Conservation (phyloP, 2,113 vertebrate genomes). For the Pachycephala philippinensis region DNA sequence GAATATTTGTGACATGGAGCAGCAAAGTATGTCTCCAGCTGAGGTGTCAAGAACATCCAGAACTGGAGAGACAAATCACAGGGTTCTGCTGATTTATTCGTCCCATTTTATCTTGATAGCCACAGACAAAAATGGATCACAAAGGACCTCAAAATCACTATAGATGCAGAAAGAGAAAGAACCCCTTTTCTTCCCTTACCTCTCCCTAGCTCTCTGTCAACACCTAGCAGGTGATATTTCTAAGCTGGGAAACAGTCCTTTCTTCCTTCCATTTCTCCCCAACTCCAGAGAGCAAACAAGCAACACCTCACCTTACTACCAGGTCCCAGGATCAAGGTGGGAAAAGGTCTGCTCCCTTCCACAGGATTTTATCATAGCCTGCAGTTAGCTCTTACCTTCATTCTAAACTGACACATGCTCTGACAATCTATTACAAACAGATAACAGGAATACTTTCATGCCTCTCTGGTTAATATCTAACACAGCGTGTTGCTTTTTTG, state of each 20-base stretch:
- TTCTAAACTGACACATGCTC: not conserved
- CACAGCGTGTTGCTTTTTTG: not conserved
- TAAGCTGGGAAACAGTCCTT: not conserved
- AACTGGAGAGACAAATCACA: not conserved
- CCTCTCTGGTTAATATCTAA: not conserved
- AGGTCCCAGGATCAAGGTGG: not conserved
- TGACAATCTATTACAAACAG: not conserved
- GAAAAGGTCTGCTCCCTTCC: not conserved
- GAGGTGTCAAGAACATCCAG: not conserved
- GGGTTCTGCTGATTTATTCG: not conserved
- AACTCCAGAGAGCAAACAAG: not conserved
- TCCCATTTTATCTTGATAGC: not conserved
- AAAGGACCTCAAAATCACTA: not conserved
- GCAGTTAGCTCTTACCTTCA: not conserved
- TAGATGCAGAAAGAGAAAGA: not conserved
- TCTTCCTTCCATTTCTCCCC: not conserved
- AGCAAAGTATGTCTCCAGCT: slow-evolving; percentile 11
- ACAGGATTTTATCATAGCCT: not conserved
- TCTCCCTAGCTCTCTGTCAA: not conserved
- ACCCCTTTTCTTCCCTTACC: not conserved
- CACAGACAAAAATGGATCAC: not conserved
- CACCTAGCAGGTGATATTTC: not conserved
- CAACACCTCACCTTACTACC: not conserved
- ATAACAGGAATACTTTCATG: not conserved
- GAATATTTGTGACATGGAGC: not conserved